Base-by-base conservation (phyloP, 2,888 invertebrate genomes). In the Graphium colonna region DNA sequence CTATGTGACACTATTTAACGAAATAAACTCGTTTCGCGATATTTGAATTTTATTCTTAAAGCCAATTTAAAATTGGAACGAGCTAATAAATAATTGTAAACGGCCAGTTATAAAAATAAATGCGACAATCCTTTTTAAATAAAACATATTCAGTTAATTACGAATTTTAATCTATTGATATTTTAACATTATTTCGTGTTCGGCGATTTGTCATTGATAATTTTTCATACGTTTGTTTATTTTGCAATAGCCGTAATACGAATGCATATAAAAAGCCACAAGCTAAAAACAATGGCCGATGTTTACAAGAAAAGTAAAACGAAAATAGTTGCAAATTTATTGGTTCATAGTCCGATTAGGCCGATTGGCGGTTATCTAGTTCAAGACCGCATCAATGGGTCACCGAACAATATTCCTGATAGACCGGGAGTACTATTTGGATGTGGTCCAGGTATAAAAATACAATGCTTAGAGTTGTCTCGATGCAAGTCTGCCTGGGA, bases 391-490 rank as follows among this genome's bases (percentile, higher is more conserved):
- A 50, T 55, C 54, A 55, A 55, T 55, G 54, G 54, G 41, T 53
- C 21, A 40, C 50, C 40, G 54, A 41, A 55, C 50, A 53, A 55
- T 50, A 55, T 50, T 50, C 74, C 71, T 82, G 82, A 82, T 84
- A 79, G 73, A 71, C 61, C 64, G 63, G 60, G 62, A 78, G 83
- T 80, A 81, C 80, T 83, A 85, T 84, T 88, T 88, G 88, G 88
- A 87, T 61, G 61, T 60, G 60, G 69, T 84, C 88, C 88, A 88
- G 86, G 79, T 84, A 77, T 76, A 82, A 84, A 88, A 88, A 88
- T 87, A 88, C 85, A 83, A 82, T 82, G 75, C 79, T 76, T 79
- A 77, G 74, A 73, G 74, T 60, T 60, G 71, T 77, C 79, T 77
- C 77, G 71, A 59, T 74, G 75, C 77, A 72, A 75, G 79, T 75